A percentile compares a stretch with the other conserved stretches of the same genome.
These are phyloP conservation scores for Myotis yumanensis DNA, from an alignment of 2,113 vertebrate genomes.

Conservation along the genomic window DNA sequence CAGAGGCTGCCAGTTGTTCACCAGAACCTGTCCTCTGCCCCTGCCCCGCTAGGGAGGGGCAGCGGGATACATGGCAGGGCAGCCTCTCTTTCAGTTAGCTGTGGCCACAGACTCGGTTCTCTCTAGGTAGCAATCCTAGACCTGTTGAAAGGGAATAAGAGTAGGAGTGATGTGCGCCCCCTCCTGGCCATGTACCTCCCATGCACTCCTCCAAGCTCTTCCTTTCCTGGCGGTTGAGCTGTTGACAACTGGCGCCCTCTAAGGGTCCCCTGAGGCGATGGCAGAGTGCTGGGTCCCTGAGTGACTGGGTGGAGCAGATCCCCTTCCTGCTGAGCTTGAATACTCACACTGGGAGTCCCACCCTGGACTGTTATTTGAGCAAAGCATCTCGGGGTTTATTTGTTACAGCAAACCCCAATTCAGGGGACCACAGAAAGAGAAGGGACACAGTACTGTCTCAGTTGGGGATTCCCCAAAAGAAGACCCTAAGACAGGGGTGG, in stretches of 20 bases:
- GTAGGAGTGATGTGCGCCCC: no score
- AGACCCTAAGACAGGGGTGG: neutral
- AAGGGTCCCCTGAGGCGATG: neutral
- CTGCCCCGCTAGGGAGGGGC: neutral
- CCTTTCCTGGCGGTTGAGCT: neutral
- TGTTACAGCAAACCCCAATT: neutral
- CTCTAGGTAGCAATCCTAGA: neutral
- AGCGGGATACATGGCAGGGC: neutral
- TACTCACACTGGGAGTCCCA: neutral
- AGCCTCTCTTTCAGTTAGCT: neutral
- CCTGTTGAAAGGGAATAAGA: rapidly evolving
- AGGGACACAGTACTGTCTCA: neutral
- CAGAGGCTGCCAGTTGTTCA: neutral
- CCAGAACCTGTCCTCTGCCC: neutral
- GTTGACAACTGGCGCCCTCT: neutral
- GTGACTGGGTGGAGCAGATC: neutral
- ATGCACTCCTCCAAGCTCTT: neutral
- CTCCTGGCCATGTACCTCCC: neutral
- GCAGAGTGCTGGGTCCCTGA: neutral
- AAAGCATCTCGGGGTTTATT: neutral
- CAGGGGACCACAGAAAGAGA: neutral
- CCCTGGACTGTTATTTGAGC: neutral
- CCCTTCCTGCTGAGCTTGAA: neutral
- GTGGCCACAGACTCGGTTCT: neutral
- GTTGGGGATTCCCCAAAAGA: no score